Evolutionary conservation across 2,797 vertebrate genomes (phyloP).

Genomic region (Anabas testudineus): DNA sequence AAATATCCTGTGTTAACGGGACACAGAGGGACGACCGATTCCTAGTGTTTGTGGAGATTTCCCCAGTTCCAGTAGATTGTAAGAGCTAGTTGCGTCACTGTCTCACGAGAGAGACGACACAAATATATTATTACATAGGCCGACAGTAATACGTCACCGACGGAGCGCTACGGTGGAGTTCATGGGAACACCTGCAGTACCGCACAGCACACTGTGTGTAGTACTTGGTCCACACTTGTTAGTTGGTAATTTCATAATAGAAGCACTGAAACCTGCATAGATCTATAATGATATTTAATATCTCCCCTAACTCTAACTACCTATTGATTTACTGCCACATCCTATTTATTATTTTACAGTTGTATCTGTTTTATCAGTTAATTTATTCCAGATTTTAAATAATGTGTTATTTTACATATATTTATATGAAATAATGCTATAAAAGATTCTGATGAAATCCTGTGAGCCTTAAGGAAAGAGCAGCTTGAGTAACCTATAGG

Average conservation of each 20-base stretch:
- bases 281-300: not conserved
- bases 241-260: not conserved
- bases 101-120: not conserved
- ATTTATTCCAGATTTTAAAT: constrained; percentile 1
- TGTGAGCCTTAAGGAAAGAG: not conserved
- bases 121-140: constrained; percentile 23
- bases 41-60: too few relatives aligned
- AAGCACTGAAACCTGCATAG: not conserved
- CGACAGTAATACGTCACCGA: constrained; percentile 22
- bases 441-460: not conserved
- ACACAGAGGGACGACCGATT: too few relatives aligned
- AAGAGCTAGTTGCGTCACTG: constrained; percentile 38
- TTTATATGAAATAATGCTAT: too few relatives aligned
- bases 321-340: not conserved
- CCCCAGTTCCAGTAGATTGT: not conserved
- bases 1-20: not conserved
- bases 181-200: not conserved
- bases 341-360: not conserved
- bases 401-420: too few relatives aligned
- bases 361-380: not conserved
- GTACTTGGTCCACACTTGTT: too few relatives aligned
- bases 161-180: constrained; percentile 4
- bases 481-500: not conserved
- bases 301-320: too few relatives aligned
- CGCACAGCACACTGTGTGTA: too few relatives aligned